A percentile compares a stretch with the other conserved stretches of the same genome.
Conservation (phyloP, 2,113 vertebrate genomes). For the Galbula dea region DNA sequence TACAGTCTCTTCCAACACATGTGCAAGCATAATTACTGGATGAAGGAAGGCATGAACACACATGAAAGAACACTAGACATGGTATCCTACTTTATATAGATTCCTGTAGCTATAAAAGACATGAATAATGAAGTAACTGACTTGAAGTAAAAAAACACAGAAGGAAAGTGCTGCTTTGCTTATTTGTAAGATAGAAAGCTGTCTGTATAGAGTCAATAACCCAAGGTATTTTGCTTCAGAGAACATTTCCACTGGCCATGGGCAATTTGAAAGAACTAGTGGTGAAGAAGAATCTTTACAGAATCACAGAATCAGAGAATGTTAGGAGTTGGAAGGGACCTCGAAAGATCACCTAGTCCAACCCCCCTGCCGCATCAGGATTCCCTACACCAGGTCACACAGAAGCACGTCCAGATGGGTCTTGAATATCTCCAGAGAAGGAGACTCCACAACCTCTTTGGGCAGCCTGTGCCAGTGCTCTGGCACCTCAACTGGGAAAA, state of each 20-base stretch:
- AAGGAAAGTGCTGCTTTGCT: background rate
- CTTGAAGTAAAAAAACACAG: background rate
- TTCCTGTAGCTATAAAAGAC: background rate
- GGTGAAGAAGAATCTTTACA: background rate
- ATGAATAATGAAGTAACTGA: background rate
- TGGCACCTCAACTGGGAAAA: no score
- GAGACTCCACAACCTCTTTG: no score
- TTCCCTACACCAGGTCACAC: no score
- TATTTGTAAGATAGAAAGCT: background rate
- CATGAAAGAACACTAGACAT: background rate
- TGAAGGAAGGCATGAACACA: background rate
- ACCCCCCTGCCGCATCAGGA: no score
- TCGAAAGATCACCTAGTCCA: no score
- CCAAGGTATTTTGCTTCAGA: background rate
- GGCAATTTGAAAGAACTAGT: slow-evolving; percentile 12
- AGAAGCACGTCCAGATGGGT: no score
- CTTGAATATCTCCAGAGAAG: no score
- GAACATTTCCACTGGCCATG: background rate
- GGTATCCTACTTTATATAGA: background rate
- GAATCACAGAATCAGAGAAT: no score
- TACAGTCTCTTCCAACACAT: background rate
- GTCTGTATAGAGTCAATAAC: background rate
- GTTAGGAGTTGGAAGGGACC: no score
- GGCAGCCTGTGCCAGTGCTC: no score
- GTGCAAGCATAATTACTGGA: background rate